phyloP scores from a whole-genome alignment of 2,888 invertebrate genomes.

The Nesidiocoris tenuis region DNA sequence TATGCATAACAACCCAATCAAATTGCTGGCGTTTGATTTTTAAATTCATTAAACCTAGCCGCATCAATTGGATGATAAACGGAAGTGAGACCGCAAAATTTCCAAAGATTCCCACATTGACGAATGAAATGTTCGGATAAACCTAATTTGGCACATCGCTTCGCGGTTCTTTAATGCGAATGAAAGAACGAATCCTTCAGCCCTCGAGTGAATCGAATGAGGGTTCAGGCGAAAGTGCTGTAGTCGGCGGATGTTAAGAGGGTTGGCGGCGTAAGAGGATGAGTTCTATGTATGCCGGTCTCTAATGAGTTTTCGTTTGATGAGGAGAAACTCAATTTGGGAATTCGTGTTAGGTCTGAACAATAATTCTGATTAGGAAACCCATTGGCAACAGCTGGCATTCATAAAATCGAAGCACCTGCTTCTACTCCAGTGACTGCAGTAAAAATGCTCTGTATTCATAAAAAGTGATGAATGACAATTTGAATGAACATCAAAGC shows the following conservation, averaged over 20 bases:
- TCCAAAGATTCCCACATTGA: no score
- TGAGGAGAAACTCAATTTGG: slow-evolving; percentile 19
- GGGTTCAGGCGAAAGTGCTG: not conserved
- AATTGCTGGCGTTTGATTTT: no score
- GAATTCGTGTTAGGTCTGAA: not conserved
- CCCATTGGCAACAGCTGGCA: no score
- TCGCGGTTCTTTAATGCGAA: not conserved
- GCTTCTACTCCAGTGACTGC: no score
- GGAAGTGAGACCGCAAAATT: no score
- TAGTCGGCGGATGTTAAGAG: not conserved
- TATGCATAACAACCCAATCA: no score
- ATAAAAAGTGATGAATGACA: no score
- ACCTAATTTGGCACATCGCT: not conserved
- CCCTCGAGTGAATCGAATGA: not conserved
- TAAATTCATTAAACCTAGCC: no score
- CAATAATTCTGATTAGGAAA: not conserved
- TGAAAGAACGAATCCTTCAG: not conserved
- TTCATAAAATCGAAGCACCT: no score
- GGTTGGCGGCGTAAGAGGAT: not conserved
- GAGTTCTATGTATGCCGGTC: slow-evolving; percentile 4
- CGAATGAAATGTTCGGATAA: not conserved
- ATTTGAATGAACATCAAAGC: no score
- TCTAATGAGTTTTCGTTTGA: slow-evolving; percentile 18
- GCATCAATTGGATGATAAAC: no score
- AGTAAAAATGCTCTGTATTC: no score